These are phyloP conservation scores for Calliopum simillimum DNA, from an alignment of 2,888 invertebrate genomes.

Conservation along the genomic window DNA sequence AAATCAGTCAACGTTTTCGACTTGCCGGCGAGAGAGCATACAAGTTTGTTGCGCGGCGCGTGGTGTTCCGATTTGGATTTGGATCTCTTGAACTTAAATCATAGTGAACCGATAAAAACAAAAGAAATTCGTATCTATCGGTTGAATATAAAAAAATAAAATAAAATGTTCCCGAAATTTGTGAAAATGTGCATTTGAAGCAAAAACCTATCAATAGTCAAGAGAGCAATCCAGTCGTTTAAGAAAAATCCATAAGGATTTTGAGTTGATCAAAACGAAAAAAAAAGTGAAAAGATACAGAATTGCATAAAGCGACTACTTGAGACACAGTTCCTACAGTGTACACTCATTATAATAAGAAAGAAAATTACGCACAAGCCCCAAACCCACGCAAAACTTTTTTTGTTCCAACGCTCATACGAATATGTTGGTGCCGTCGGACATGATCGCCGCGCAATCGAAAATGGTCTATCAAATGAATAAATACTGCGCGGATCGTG, in stretches of 20 bases:
- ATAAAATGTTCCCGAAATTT: too few species aligned
- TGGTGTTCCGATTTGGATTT: conserved; percentile 7
- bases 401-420: conserved; percentile 22
- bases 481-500: conserved; percentile 93
- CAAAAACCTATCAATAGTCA: conserved; percentile 4
- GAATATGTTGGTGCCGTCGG: conserved; percentile 90
- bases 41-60: conserved; percentile 42
- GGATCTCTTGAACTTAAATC: neutral
- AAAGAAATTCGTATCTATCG: too few species aligned
- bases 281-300: conserved; percentile 5
- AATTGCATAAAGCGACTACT: conserved; percentile 18
- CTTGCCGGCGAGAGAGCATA: conserved; percentile 63
- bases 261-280: neutral
- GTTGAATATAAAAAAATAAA: too few species aligned
- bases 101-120: neutral
- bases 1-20: conserved; percentile 63
- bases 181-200: conserved; percentile 9
- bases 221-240: conserved; percentile 9
- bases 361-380: neutral
- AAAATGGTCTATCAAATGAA: conserved; percentile 97
- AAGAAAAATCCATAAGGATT: conserved; percentile 8
- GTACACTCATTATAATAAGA: conserved; percentile 3
- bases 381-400: neutral
- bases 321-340: conserved; percentile 34
- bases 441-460: conserved; percentile 95